Evolutionary conservation across 2,797 vertebrate species (phyloP), one percentile per base, ranked within the genome.

Genomic region (Lacerta agilis): DNA sequence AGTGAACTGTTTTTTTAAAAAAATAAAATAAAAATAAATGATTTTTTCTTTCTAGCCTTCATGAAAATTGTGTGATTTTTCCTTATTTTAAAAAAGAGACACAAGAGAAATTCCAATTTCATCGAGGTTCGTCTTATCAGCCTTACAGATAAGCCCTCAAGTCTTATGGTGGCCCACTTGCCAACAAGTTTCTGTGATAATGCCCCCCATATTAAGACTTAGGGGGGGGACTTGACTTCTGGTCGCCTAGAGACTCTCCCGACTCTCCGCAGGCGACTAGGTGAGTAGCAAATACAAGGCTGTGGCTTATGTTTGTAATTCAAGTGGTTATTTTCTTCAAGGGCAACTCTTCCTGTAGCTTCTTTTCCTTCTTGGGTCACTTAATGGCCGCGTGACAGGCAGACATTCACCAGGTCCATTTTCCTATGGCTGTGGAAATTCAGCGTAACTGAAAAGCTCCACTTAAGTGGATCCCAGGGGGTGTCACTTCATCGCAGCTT

Each of bases 21-120:
- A 75, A 61, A 64, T 66, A 29, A 81, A 18, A 73, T 41, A 27
- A 83, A 73, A 71, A 88, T 88, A 79, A 88, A 82, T 36, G 82
- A 85, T 87, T 87, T 80, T 80, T 69, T 33, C 79, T 82, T 77
- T 87, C 45, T 76, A 87, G 64, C 67, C 69, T 58, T 87, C 64
- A 76, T 69, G 82, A 69, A 85, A 87, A 87, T n/a, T 27, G 27
- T n/a, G 58, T 58, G 13, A 5, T 84, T 43, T 80, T 58, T 81
- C 49, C 49, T 55, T 55, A 55, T 55, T n/a, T n/a, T 13, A 20
- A 71, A 27, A 81, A 6, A 29, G 45, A 11, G 20, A 1, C 29
- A 61, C 11, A 49, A 49, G 1, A 55, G 49, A 36, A 11, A 27
- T 3, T 13, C 3, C 20, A 64, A 64, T n/a, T 80, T 80, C 5